These are phyloP conservation scores for Solenodon paradoxus DNA, from an alignment of 2,113 vertebrate genomes.

Conservation along the genomic window DNA sequence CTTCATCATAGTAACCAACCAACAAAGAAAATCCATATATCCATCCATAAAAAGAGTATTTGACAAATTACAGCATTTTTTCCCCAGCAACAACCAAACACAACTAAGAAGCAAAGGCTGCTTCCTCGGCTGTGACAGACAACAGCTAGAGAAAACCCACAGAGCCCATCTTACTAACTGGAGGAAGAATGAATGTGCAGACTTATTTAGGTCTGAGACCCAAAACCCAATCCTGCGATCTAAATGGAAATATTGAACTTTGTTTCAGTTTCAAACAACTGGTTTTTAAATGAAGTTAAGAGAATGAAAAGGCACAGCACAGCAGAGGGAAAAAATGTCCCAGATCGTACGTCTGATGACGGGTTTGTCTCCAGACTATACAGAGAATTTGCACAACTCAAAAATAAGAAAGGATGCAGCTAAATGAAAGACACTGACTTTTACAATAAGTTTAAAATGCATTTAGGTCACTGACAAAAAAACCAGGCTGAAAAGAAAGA, in stretches of 20 bases:
- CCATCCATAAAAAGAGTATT: background rate
- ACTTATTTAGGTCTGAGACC: background rate
- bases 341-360: background rate
- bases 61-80: background rate
- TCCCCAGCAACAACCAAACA: background rate
- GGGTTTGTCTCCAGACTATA: background rate
- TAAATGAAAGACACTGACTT: background rate
- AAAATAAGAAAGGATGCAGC: background rate
- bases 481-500: background rate
- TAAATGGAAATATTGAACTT: background rate
- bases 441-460: background rate
- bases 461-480: background rate
- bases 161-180: background rate
- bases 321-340: background rate
- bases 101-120: background rate
- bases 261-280: background rate
- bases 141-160: background rate
- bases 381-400: background rate
- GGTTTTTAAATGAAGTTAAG: background rate
- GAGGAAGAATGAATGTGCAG: background rate
- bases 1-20: background rate
- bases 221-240: background rate
- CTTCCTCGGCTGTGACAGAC: background rate
- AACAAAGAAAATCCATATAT: background rate
- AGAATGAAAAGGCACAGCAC: background rate